These are phyloP conservation scores for Apodemia hepburni DNA, from an alignment of 2,888 invertebrate genomes.

Conservation along the genomic window DNA sequence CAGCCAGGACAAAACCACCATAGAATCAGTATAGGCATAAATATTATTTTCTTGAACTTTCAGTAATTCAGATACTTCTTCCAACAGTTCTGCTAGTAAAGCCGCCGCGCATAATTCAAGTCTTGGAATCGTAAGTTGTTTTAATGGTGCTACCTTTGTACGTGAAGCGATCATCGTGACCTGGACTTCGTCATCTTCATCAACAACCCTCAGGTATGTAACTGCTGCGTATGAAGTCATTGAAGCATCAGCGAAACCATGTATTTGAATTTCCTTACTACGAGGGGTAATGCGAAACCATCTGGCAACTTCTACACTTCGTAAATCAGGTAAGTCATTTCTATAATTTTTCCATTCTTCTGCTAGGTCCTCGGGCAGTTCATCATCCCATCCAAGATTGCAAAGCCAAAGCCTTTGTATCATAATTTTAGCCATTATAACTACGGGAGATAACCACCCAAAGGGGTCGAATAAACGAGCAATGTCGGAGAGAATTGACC, in stretches of 20 bases:
- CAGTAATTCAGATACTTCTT: constrained; percentile 23
- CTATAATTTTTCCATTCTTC: constrained; percentile 6
- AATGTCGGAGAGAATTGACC: constrained; percentile 23
- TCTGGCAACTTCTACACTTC: constrained; percentile 6
- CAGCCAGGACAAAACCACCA: constrained; percentile 28
- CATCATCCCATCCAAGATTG: constrained; percentile 5
- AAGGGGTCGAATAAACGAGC: constrained; percentile 26
- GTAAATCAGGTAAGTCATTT: constrained; percentile 1
- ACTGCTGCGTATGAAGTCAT: constrained; percentile 18
- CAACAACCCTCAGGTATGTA: constrained; percentile 11
- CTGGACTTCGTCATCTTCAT: background rate
- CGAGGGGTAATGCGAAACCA: constrained; percentile 8
- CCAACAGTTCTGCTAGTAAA: constrained; percentile 25
- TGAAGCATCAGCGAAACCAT: constrained; percentile 18
- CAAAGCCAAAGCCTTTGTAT: constrained; percentile 7
- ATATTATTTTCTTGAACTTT: background rate
- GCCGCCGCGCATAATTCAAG: constrained; percentile 34
- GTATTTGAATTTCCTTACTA: constrained; percentile 6
- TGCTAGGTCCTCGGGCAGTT: background rate
- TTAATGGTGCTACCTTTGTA: constrained; percentile 32
- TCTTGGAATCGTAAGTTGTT: constrained; percentile 32
- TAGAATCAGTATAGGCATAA: constrained; percentile 6
- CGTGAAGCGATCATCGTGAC: constrained; percentile 8
- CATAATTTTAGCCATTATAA: constrained; percentile 19
- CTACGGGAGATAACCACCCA: constrained; percentile 23